Percentiles rank a stretch among this genome's conserved stretches.
Evolutionary conservation across 2,113 vertebrate species (phyloP).

Genomic region (Pterocles gutturalis): DNA sequence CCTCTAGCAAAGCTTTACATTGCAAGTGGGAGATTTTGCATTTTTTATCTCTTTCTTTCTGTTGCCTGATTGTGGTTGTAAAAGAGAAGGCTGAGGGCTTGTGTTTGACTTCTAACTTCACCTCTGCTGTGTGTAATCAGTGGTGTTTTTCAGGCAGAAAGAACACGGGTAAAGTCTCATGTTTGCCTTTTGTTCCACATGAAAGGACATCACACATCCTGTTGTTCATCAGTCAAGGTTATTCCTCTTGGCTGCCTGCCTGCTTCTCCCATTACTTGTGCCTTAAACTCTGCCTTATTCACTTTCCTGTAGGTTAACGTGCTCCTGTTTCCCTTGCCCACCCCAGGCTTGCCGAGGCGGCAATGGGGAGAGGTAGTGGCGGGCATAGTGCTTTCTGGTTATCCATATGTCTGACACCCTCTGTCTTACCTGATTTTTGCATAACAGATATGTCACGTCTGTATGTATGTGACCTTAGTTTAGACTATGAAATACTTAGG

Average conservation of each 20-base stretch:
- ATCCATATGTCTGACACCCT: not conserved
- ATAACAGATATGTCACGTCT: not conserved
- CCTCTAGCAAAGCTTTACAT: not conserved
- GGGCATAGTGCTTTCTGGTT: not conserved
- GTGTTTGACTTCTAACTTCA: slow-evolving; percentile 48
- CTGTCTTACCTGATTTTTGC: not conserved
- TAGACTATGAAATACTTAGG: not conserved
- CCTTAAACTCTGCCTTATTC: not conserved
- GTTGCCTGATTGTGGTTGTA: not conserved
- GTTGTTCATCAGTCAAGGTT: slow-evolving; percentile 43
- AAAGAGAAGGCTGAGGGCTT: not conserved
- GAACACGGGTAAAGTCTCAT: slow-evolving; percentile 27
- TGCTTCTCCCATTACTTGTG: not conserved
- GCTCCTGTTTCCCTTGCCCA: not conserved
- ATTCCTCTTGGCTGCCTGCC: slow-evolving; percentile 45
- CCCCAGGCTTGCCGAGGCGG: not conserved
- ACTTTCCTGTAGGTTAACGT: not conserved
- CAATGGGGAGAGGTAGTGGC: not conserved
- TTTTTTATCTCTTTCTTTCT: slow-evolving; percentile 6
- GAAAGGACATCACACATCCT: slow-evolving; percentile 21
- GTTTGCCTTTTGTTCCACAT: slow-evolving; percentile 59
- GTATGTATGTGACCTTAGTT: not conserved
- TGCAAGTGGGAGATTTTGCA: not conserved
- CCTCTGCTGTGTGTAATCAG: slow-evolving; percentile 38
- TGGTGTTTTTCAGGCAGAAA: slow-evolving; percentile 57